Evolutionary conservation across 2,888 invertebrate genomes (phyloP).

Genomic region (Eucriotettix oculatus): DNA sequence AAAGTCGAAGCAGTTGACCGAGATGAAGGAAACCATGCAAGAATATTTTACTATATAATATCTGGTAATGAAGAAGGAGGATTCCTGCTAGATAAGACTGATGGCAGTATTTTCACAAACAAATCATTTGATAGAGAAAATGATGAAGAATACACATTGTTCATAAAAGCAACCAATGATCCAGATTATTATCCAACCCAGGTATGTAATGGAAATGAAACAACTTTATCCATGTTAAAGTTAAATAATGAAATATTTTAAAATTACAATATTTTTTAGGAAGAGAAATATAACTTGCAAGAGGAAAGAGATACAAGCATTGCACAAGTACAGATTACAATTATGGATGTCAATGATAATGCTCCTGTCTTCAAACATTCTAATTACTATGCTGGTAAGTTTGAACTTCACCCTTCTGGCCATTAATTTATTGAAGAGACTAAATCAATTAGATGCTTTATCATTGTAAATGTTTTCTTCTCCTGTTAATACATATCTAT

Average conservation of each 20-base stretch:
- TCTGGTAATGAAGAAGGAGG: constrained; percentile 57
- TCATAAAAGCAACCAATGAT: constrained; percentile 70
- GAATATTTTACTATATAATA: constrained; percentile 68
- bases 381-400: constrained; percentile 46
- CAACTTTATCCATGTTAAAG: too few species aligned
- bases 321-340: constrained; percentile 49
- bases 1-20: constrained; percentile 55
- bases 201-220: constrained; percentile 10
- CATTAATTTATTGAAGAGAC: background rate
- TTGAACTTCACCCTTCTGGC: background rate
- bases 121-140: constrained; percentile 68
- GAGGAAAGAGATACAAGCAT: constrained; percentile 37
- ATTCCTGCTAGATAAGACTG: constrained; percentile 63
- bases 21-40: constrained; percentile 65
- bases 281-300: constrained; percentile 5
- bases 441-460: too few species aligned
- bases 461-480: too few species aligned
- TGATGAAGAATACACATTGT: constrained; percentile 53
- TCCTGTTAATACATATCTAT: too few species aligned
- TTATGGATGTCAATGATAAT: constrained; percentile 75
- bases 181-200: constrained; percentile 47
- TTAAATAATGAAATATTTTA: background rate
- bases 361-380: constrained; percentile 51
- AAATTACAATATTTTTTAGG: background rate
- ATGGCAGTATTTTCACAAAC: constrained; percentile 64